Base-by-base conservation (phyloP, 2,797 vertebrate species). In the Anguilla obscura region DNA sequence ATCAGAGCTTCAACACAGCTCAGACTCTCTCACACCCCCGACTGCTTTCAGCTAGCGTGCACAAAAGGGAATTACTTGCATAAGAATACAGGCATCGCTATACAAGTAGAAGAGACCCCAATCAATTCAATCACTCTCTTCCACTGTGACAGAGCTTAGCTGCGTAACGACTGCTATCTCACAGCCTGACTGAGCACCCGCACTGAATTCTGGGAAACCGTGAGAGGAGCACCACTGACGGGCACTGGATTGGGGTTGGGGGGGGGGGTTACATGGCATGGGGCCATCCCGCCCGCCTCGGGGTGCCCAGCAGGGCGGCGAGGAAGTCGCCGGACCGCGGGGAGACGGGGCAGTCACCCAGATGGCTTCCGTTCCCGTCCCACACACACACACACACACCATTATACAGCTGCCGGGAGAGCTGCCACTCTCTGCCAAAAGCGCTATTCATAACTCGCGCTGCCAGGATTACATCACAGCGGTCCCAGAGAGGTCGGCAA, bases 401-500 rank as follows among this genome's bases (percentile, higher is more conserved):
- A 74, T 74, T 74, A 76, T 14, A 50, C 40, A 48, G 40, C 79
- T 80, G 76, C 40, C 7, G 76, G 40, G 76, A 80, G 45, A 24
- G 33, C 76, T 21, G 16, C 21, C 36, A 21, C 45, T 24, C 0
- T n/a, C 79, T 16, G 16, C 79, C 79, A 82, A 48, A 82, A 48
- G 24, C 16, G 33, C 74, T 48, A 82, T 48, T 82, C 21, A 45
- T n/a, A 66, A 48, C 18, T 0, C 74, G 0, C n/a, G n/a, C 87
- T 80, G 30, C 84, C 69, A 89, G 24, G 27, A 45, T 85, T 83
- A 87, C 30, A 21, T 27, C 80, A 27, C 56, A 80, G 21, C 12
- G 10, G 7, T 3, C 58, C 7, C 79, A 71, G 5, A 79, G 86
- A 40, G 18, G 27, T 71, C 48, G 21, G 27, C 50, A 66, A 27